Evolutionary conservation across 1,140 invertebrate species (phyloP).

Genomic region (Temnothorax curvispinosus): DNA sequence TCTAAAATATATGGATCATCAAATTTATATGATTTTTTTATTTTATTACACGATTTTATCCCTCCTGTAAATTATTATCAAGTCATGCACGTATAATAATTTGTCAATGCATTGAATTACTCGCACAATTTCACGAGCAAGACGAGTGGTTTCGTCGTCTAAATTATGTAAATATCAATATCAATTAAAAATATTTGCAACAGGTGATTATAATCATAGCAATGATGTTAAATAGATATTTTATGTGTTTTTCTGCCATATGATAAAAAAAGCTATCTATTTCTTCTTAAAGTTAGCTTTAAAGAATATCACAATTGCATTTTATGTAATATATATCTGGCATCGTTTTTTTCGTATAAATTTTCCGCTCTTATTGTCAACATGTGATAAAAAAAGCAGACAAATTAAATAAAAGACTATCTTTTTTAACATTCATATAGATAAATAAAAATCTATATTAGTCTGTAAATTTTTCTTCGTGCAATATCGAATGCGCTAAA

Average conservation of each 20-base stretch:
- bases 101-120: background rate
- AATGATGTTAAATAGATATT: constrained; percentile 1
- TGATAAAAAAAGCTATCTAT: background rate
- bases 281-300: background rate
- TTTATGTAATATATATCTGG: background rate
- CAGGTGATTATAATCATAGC: background rate
- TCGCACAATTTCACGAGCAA: background rate
- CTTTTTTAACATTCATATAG: background rate
- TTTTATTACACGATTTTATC: background rate
- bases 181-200: background rate
- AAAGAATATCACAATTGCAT: background rate
- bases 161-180: background rate
- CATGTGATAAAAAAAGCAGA: background rate
- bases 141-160: background rate
- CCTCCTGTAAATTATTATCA: background rate
- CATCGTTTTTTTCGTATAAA: background rate
- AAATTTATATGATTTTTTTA: background rate
- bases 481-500: background rate
- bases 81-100: background rate
- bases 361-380: background rate
- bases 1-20: background rate
- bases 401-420: constrained; percentile 5
- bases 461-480: background rate
- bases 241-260: background rate
- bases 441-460: constrained; percentile 1